These are phyloP conservation scores for Piaya cayana DNA, from an alignment of 2,113 vertebrate species.

Conservation along the genomic window DNA sequence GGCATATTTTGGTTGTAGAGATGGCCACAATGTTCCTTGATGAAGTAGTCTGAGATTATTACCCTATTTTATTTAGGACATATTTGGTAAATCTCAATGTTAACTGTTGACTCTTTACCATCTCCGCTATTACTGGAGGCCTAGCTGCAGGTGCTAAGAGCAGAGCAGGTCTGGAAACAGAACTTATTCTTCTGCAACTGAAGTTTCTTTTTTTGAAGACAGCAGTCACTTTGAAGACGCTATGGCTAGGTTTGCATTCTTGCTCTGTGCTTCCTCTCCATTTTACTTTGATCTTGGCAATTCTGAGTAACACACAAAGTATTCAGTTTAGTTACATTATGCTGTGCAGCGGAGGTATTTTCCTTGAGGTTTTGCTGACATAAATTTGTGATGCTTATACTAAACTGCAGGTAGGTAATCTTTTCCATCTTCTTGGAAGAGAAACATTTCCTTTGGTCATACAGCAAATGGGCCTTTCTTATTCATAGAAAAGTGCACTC, in stretches of 20 bases:
- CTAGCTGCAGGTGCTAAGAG: background rate
- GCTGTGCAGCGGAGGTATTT: background rate
- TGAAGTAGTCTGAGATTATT: background rate
- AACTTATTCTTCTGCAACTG: background rate
- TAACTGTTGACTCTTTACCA: background rate
- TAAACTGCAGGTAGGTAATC: background rate
- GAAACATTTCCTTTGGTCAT: background rate
- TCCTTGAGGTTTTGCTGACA: background rate
- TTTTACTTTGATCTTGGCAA: background rate
- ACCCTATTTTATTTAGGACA: background rate
- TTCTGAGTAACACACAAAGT: background rate
- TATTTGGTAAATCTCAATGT: background rate
- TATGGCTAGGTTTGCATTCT: background rate
- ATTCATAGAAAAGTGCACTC: background rate
- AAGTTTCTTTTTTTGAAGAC: background rate
- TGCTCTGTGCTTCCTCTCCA: background rate
- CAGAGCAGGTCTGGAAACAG: background rate
- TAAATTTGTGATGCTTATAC: background rate
- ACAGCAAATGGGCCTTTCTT: background rate
- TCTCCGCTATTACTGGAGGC: background rate
- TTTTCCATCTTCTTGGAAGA: background rate
- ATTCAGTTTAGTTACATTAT: background rate
- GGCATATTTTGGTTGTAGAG: background rate
- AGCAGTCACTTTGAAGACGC: background rate
- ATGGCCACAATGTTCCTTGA: background rate